phyloP scores from a whole-genome alignment of 2,113 vertebrate species.

The Psilopsiagon aymara region DNA sequence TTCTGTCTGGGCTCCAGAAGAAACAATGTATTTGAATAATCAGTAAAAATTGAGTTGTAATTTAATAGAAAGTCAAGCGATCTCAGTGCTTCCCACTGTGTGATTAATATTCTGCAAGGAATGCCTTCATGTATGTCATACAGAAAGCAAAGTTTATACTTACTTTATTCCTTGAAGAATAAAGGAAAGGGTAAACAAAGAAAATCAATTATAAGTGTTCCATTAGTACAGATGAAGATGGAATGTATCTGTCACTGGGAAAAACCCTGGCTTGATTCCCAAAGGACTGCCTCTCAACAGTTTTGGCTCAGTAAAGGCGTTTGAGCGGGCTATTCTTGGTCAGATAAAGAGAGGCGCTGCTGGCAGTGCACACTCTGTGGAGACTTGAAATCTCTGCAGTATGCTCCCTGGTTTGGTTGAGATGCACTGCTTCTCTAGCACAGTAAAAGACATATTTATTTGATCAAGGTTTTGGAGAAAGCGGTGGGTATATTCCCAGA shows the following conservation, averaged over 20 bases:
- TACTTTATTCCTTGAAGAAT: not conserved
- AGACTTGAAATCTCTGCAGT: conserved; percentile 15
- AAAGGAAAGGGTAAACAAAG: conserved; percentile 22
- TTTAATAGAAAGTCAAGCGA: not conserved
- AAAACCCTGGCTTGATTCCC: conserved; percentile 20
- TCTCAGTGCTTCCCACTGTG: not conserved
- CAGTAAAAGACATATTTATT: conserved; percentile 17
- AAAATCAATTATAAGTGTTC: conserved; percentile 20
- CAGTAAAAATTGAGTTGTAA: not conserved
- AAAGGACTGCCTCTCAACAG: not conserved
- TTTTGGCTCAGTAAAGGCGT: conserved; percentile 3
- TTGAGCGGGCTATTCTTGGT: conserved; percentile 12
- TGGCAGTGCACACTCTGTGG: not conserved
- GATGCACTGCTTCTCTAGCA: not conserved
- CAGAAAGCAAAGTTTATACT: conserved; percentile 6
- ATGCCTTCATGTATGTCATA: not conserved
- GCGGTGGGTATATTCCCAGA: not conserved
- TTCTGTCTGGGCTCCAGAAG: conserved; percentile 1
- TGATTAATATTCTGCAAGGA: not conserved
- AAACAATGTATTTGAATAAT: not conserved
- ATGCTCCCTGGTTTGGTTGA: not conserved
- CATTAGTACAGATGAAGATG: conserved; percentile 13
- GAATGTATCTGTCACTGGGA: conserved; percentile 33
- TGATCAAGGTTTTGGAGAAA: conserved; percentile 6
- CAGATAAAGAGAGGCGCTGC: conserved; percentile 11